Conservation (phyloP, 2,113 vertebrate species). For the Dolichotis patagonum region DNA sequence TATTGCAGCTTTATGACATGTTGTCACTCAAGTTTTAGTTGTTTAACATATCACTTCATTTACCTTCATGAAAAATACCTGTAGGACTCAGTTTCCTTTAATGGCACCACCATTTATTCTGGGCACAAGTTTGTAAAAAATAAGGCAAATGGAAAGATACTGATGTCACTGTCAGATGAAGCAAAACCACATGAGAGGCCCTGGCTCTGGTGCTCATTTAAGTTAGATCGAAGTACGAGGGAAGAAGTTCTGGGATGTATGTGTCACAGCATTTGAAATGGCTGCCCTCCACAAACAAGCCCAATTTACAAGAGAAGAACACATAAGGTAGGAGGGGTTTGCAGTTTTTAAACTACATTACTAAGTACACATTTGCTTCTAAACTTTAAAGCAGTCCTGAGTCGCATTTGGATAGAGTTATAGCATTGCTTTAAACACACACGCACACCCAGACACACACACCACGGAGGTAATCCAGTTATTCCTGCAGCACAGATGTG, state of each 20-base stretch:
- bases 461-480: conserved; percentile 80
- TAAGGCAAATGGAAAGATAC: conserved; percentile 89
- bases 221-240: conserved; percentile 85
- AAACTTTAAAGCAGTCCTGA: conserved; percentile 76
- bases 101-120: conserved; percentile 67
- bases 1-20: conserved; percentile 32
- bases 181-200: conserved; percentile 91
- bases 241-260: conserved; percentile 83
- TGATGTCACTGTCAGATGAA: conserved; percentile 91
- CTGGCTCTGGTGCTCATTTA: conserved; percentile 87
- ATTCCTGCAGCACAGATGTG: conserved; percentile 79
- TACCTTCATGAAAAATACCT: conserved; percentile 80
- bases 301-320: conserved; percentile 62
- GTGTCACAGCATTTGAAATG: conserved; percentile 86
- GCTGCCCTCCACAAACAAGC: conserved; percentile 82
- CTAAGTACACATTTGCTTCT: conserved; percentile 74
- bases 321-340: conserved; percentile 57
- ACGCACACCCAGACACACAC: conserved; percentile 61
- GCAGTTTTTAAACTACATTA: conserved; percentile 62
- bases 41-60: conserved; percentile 80
- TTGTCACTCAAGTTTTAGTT: conserved; percentile 50
- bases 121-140: conserved; percentile 80
- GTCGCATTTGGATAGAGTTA: conserved; percentile 68
- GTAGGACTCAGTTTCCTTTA: conserved; percentile 77
- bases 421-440: conserved; percentile 72